These are phyloP conservation scores for Pavo muticus DNA, from an alignment of 2,113 vertebrate species.

Conservation along the genomic window DNA sequence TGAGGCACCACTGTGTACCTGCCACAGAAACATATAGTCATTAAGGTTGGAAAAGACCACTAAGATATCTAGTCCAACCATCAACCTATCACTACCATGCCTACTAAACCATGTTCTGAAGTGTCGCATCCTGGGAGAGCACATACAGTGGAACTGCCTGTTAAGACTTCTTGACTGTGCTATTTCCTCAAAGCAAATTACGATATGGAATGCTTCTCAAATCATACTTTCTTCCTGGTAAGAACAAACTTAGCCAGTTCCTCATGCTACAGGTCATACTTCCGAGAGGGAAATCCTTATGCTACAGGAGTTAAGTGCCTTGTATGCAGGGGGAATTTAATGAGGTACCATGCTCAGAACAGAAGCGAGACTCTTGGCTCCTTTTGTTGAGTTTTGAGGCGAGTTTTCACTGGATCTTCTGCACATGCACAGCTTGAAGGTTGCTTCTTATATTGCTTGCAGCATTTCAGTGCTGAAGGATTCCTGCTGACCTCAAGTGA, in stretches of 20 bases:
- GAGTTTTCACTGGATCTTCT: neutral
- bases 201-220: neutral
- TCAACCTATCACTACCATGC: too few species aligned
- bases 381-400: neutral
- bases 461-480: neutral
- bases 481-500: neutral
- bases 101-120: too few species aligned
- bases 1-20: too few species aligned
- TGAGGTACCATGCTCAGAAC: neutral
- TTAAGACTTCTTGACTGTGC: neutral
- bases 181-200: neutral
- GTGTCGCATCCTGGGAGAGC: neutral
- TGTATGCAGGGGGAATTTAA: neutral
- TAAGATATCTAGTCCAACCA: too few species aligned
- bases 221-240: neutral
- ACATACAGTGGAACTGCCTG: fast-evolving
- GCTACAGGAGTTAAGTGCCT: neutral
- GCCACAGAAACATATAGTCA: too few species aligned
- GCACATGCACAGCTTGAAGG: neutral
- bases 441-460: neutral
- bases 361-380: neutral
- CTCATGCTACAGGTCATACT: neutral
- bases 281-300: neutral
- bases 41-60: too few species aligned
- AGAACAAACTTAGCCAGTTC: neutral